Base-by-base conservation (phyloP, 2,888 invertebrate species). In the Cosmopolites sordidus region DNA sequence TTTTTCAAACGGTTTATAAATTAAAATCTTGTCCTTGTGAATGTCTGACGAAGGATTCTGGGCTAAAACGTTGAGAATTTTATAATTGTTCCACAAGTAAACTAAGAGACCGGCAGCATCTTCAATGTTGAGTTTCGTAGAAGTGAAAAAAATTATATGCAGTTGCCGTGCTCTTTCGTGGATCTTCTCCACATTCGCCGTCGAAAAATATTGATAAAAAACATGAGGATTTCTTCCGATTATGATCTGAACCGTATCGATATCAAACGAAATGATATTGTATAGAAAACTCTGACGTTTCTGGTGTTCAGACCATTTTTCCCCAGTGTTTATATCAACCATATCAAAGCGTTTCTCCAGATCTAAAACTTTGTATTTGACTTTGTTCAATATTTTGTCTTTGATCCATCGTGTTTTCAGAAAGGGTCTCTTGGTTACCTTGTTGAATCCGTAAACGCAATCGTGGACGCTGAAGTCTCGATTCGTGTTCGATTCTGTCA, bases 61-160 rank as follows among this genome's bases (percentile, higher is more conserved):
- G 2, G 47, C 51, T 9, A 56, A 15, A 1, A 46, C 52, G 18
- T 56, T 56, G n/a, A 56, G 41, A 30, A 53, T 42, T 11, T 17
- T 17, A 46, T 40, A 53, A n/a, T 46, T 38, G n/a, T 18, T 37
- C 53, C 56, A 56, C 22, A 48, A 30, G 4, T 41, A 16, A 41
- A 12, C 11, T 6, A 47, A 39, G 1, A 50, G 29, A 2, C 29
- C 11, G 3, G 4, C 15, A 11, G 15, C 12, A 12, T 27, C 15
- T 29, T 27, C 6, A 12, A 15, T 8, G 4, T 15, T 16, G 4
- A 40, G 4, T 14, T 15, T 16, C 9, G 15, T 3, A 9, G 15
- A 40, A 11, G 16, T 40, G 15, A 40, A 40, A 14, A 16, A 16
- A 9, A 40, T 3, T 16, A 40, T 16, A 11, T 40, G 40, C 16